phyloP scores from a whole-genome alignment of 2,888 invertebrate genomes.

The Holacanthella duospinosa region DNA sequence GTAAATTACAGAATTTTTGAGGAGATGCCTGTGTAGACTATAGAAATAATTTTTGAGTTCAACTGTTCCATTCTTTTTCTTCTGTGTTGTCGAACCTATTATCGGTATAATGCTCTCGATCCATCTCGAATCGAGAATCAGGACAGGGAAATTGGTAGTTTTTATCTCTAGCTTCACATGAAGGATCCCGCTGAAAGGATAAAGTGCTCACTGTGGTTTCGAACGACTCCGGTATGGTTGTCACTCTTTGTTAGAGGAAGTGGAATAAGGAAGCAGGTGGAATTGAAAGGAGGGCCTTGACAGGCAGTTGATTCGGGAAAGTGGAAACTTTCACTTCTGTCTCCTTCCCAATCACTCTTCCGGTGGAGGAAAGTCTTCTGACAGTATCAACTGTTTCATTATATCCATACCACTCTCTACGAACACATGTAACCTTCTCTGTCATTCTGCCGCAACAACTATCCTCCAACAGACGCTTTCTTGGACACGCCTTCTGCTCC shows the following conservation, averaged over 20 bases:
- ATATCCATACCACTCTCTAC: neutral
- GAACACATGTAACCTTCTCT: neutral
- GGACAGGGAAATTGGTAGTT: no score
- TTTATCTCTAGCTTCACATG: no score
- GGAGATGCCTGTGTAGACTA: no score
- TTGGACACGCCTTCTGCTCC: neutral
- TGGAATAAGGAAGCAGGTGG: conserved; percentile 4
- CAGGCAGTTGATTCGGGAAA: neutral
- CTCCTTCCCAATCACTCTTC: conserved; percentile 3
- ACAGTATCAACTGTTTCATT: conserved; percentile 2
- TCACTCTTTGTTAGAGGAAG: neutral
- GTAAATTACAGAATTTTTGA: no score
- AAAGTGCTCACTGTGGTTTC: neutral
- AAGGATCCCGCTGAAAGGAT: neutral
- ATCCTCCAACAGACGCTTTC: neutral
- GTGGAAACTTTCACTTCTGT: neutral
- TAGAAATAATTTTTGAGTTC: no score
- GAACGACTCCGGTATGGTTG: neutral
- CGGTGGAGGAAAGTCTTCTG: neutral
- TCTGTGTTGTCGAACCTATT: no score
- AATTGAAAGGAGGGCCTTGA: conserved; percentile 1
- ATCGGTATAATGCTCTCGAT: no score
- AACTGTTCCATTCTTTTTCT: no score
- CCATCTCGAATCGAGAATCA: no score
- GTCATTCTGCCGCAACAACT: neutral